Base-by-base conservation (phyloP, 2,888 invertebrate species). In the Deladenus siricidicola region DNA sequence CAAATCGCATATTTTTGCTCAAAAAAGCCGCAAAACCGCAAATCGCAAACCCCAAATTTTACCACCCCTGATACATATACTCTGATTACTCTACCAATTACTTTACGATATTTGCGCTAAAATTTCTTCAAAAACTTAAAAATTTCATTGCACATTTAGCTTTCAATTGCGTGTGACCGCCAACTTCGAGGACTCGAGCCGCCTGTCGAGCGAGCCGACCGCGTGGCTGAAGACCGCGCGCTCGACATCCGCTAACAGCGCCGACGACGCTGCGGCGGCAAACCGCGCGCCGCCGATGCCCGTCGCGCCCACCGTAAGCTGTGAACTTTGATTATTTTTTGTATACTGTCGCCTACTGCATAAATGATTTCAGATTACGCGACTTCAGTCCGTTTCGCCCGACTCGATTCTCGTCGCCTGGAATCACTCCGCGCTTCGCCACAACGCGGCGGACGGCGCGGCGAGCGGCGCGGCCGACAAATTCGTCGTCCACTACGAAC, bases 331-430 rank as follows among this genome's bases (percentile, higher is more conserved):
- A n/a, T n/a, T n/a, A n/a, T n/a, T n/a, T n/a, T n/a, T n/a, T n/a
- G n/a, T n/a, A n/a, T n/a, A n/a, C n/a, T n/a, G n/a, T n/a, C n/a
- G n/a, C n/a, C n/a, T n/a, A n/a, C n/a, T n/a, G n/a, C n/a, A n/a
- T n/a, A n/a, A n/a, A n/a, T n/a, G n/a, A n/a, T 60, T 70, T 49
- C 57, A 71, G 70, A 68, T 73, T 19, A 19, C 39, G 1, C 45
- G 56, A 1, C 58, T 73, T 6, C 53, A 63, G 39, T 62, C 66
- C 24, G 34, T 66, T 6, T 62, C 70, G 0, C 49, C 58, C 2
- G 55, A 58, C 1, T 63, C 69, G 4, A 67, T 70, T 23, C 61
- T 53, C 51, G 61, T 73, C n/a, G 49, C 62, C 6, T 73, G 72
- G 67, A 42, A 64, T 14, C 68, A 73, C 54, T 58, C 56, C 8